A percentile compares a stretch with the other conserved stretches of the same genome.
Conservation (phyloP, 2,888 invertebrate genomes). For the Lymantria dispar region DNA sequence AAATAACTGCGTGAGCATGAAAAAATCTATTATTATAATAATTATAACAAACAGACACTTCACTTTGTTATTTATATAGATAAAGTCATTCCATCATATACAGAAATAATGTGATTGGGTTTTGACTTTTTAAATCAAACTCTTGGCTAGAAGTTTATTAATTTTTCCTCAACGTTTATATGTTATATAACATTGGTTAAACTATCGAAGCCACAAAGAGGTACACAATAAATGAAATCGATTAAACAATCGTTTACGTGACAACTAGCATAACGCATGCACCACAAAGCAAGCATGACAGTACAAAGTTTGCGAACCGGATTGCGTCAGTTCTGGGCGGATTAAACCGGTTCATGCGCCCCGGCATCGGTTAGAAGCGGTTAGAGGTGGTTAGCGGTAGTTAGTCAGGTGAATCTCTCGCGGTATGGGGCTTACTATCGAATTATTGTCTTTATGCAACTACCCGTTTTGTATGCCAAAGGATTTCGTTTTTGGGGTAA, state of each 20-base stretch:
- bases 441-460: slow-evolving; percentile 58
- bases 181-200: neutral
- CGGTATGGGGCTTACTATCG: slow-evolving; percentile 51
- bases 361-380: slow-evolving; percentile 45
- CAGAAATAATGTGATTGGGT: no score
- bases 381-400: slow-evolving; percentile 55
- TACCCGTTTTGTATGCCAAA: slow-evolving; percentile 44
- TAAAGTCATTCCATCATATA: no score
- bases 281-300: slow-evolving; percentile 68
- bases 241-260: slow-evolving; percentile 50
- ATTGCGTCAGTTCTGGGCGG: slow-evolving; percentile 57
- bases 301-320: slow-evolving; percentile 70
- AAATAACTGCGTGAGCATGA: no score
- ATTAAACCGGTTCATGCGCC: slow-evolving; percentile 48
- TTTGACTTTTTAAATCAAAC: no score
- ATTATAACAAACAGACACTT: no score
- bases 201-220: slow-evolving; percentile 22
- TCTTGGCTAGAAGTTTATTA: no score
- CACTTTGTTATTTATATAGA: no score
- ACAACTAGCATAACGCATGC: slow-evolving; percentile 57
- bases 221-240: slow-evolving; percentile 38
- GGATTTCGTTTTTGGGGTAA: slow-evolving; percentile 42
- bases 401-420: slow-evolving; percentile 66
- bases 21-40: no score
- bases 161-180: no score